A percentile compares a stretch with the other conserved stretches of the same genome.
These are phyloP conservation scores for Corythoichthys haematopterus DNA, from an alignment of 2,113 vertebrate genomes.

Conservation along the genomic window DNA sequence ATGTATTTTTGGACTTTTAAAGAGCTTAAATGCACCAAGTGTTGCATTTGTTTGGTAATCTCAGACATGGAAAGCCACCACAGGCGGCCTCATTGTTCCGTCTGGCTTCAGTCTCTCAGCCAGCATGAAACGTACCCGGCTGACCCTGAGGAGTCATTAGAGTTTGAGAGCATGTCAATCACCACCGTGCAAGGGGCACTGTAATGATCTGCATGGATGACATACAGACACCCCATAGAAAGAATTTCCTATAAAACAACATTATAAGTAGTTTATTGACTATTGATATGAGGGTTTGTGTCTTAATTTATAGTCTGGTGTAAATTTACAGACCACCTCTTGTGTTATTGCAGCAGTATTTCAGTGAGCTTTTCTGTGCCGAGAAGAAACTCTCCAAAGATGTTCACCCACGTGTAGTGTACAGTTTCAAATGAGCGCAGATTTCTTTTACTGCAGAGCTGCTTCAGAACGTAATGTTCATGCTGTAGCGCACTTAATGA, in stretches of 20 bases:
- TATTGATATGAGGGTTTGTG: slow-evolving; percentile 31
- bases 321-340: slow-evolving; percentile 58
- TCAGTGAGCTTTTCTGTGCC: slow-evolving; percentile 51
- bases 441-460: slow-evolving; percentile 31
- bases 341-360: slow-evolving; percentile 71
- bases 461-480: slow-evolving; percentile 48
- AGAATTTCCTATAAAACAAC: slow-evolving; percentile 64
- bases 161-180: slow-evolving; percentile 31
- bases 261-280: slow-evolving; percentile 44
- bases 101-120: slow-evolving; percentile 44
- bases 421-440: slow-evolving; percentile 39
- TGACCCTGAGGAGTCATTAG: slow-evolving; percentile 54
- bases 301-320: slow-evolving; percentile 59
- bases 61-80: slow-evolving; percentile 52
- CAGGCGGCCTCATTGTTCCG: slow-evolving; percentile 59
- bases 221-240: slow-evolving; percentile 36
- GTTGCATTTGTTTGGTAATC: slow-evolving; percentile 56
- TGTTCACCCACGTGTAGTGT: slow-evolving; percentile 44
- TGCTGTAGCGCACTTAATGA: slow-evolving; percentile 54
- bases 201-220: slow-evolving; percentile 30
- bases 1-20: slow-evolving; percentile 69
- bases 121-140: slow-evolving; percentile 45
- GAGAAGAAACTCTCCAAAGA: slow-evolving; percentile 59
- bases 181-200: slow-evolving; percentile 2
- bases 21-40: slow-evolving; percentile 56